These are phyloP conservation scores for Rallus limicola DNA, from an alignment of 2,113 vertebrate genomes.

Conservation along the genomic window DNA sequence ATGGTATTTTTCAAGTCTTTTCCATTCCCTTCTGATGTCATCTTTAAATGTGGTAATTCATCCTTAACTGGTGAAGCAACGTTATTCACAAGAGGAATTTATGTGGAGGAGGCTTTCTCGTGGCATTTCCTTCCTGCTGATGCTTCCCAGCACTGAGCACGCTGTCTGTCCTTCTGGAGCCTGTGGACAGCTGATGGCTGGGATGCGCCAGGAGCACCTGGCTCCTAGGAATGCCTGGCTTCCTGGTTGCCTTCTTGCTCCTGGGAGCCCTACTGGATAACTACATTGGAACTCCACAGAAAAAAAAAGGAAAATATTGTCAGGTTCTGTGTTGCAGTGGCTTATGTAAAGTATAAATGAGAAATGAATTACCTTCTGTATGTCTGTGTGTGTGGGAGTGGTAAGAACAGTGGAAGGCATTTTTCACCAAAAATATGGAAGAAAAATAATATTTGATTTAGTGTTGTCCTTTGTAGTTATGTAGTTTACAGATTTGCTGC, in stretches of 20 bases:
- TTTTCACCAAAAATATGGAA: background rate
- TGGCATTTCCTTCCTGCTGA: slow-evolving; percentile 18
- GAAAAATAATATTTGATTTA: background rate
- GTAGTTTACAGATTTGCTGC: background rate
- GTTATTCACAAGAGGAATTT: background rate
- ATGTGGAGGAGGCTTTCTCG: background rate
- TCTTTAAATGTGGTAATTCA: slow-evolving; percentile 37
- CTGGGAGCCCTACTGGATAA: background rate
- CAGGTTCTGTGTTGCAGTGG: background rate
- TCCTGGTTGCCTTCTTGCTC: background rate
- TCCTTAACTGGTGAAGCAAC: background rate
- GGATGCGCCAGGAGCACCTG: background rate
- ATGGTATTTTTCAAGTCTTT: slow-evolving; percentile 51
- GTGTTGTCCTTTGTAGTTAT: background rate
- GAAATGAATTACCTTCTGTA: background rate
- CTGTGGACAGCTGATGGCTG: background rate
- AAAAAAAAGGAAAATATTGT: background rate
- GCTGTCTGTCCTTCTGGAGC: background rate
- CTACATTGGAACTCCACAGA: background rate
- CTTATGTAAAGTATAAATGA: background rate
- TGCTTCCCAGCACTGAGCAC: background rate
- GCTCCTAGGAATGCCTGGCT: background rate
- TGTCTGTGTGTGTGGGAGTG: background rate
- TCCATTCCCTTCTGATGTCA: slow-evolving; percentile 53
- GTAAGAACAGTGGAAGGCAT: background rate